These are phyloP conservation scores for Julus scandinavius DNA, from an alignment of 2,888 invertebrate species.

Conservation along the genomic window DNA sequence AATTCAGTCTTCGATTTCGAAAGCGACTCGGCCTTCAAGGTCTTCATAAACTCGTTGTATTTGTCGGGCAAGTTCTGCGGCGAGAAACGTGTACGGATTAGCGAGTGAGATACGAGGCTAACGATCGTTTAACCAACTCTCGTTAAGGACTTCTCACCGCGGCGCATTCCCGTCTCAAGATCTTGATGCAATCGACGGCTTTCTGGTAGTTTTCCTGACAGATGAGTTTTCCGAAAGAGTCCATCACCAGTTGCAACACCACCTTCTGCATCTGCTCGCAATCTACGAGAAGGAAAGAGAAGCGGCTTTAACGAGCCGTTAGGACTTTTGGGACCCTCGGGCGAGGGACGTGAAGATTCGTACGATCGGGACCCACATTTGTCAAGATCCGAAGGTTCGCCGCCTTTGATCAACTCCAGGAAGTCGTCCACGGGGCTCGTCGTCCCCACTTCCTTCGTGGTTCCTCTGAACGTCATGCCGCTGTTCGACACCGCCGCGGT, in stretches of 20 bases:
- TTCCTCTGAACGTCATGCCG: background rate
- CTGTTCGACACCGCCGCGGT: background rate
- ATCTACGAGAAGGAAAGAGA: conserved; percentile 65
- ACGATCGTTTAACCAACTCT: background rate
- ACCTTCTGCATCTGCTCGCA: conserved; percentile 65
- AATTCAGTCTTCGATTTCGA: conserved; percentile 15
- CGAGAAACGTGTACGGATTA: too few relatives aligned
- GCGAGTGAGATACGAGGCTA: too few relatives aligned
- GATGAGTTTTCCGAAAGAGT: conserved; percentile 65
- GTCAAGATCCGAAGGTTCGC: conserved; percentile 36
- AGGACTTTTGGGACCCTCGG: conserved; percentile 58
- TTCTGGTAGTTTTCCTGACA: conserved; percentile 64
- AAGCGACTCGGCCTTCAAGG: background rate
- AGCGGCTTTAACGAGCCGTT: too few relatives aligned
- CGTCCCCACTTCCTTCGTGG: conserved; percentile 70
- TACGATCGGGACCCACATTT: background rate
- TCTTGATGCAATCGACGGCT: conserved; percentile 65
- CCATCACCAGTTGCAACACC: conserved; percentile 64
- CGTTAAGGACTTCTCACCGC: background rate
- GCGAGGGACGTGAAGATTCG: background rate
- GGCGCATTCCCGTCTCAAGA: conserved; percentile 45
- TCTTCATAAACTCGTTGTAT: conserved; percentile 42
- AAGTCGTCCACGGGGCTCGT: conserved; percentile 74
- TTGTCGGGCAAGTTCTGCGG: background rate
- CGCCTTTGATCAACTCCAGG: conserved; percentile 13